phyloP scores from a whole-genome alignment of 2,888 invertebrate genomes.

The Esperia sulphurella region DNA sequence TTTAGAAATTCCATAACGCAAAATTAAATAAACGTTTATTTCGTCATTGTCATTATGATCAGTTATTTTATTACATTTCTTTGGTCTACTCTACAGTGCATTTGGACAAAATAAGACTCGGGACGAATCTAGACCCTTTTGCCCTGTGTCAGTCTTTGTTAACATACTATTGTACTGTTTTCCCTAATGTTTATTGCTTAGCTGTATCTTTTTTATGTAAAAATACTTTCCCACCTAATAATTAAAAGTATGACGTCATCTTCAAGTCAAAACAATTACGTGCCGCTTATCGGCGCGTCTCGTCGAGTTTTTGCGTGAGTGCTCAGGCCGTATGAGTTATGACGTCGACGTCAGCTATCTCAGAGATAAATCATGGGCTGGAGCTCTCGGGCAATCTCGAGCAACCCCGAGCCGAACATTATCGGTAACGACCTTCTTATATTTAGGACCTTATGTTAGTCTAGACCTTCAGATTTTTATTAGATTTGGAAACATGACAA shows the following conservation, averaged over 20 bases:
- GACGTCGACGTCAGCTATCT: constrained; percentile 54
- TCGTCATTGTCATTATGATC: no score
- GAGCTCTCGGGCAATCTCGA: constrained; percentile 28
- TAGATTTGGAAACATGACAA: neutral
- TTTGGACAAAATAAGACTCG: no score
- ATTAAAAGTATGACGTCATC: constrained; percentile 15
- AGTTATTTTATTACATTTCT: no score
- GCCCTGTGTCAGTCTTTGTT: no score
- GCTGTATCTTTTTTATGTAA: neutral
- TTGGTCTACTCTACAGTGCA: no score
- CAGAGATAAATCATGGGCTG: constrained; percentile 50
- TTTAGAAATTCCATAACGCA: no score
- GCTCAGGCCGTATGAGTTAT: constrained; percentile 46
- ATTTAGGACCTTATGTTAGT: constrained; percentile 26
- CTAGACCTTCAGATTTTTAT: constrained; percentile 1
- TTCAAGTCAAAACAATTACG: constrained; percentile 50
- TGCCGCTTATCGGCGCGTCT: constrained; percentile 44
- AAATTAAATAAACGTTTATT: no score
- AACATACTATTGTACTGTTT: no score
- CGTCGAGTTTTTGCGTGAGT: constrained; percentile 43
- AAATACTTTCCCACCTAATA: constrained; percentile 4
- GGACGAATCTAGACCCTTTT: no score
- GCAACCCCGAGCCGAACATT: constrained; percentile 31
- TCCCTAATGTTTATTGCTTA: no score
- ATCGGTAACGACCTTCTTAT: constrained; percentile 49